phyloP scores from a whole-genome alignment of 2,888 invertebrate species.

The Acleris emargana region DNA sequence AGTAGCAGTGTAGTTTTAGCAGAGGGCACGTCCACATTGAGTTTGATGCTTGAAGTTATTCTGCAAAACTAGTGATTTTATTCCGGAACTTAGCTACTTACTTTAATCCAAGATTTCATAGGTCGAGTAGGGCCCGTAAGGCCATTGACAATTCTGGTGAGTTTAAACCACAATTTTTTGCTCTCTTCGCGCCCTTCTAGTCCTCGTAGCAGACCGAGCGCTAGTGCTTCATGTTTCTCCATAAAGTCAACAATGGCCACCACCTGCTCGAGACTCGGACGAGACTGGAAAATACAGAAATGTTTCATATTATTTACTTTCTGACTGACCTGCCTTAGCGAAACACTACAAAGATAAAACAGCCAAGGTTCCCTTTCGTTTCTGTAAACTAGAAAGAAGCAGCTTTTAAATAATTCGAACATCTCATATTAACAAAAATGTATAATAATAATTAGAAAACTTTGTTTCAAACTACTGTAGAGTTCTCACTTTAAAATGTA shows the following conservation, averaged over 20 bases:
- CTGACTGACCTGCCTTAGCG: neutral
- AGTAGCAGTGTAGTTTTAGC: too few species aligned
- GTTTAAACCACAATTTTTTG: conserved; percentile 70
- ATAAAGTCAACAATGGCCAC: conserved; percentile 74
- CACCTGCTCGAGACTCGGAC: conserved; percentile 74
- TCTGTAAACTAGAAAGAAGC: neutral
- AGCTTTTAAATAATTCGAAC: neutral
- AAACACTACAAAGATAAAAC: neutral
- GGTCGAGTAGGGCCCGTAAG: conserved; percentile 71
- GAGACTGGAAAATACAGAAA: conserved; percentile 52
- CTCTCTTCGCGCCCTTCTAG: conserved; percentile 72
- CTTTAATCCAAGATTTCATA: conserved; percentile 79
- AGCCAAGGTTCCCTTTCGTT: neutral
- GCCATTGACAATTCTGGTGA: conserved; percentile 68
- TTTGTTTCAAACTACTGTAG: conserved; percentile 25
- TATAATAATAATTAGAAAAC: conserved; percentile 4
- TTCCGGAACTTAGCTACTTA: conserved; percentile 42
- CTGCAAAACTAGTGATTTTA: too few species aligned
- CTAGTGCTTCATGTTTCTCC: conserved; percentile 71
- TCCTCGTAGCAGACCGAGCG: conserved; percentile 66
- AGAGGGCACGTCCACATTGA: too few species aligned
- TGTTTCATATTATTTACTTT: too few species aligned
- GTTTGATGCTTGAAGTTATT: too few species aligned
- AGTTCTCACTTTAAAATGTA: conserved; percentile 25
- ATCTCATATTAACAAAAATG: neutral